Evolutionary conservation across 2,797 vertebrate genomes (phyloP), one percentile per base, ranked within the genome.

Genomic region (Anabacerthia variegaticeps): DNA sequence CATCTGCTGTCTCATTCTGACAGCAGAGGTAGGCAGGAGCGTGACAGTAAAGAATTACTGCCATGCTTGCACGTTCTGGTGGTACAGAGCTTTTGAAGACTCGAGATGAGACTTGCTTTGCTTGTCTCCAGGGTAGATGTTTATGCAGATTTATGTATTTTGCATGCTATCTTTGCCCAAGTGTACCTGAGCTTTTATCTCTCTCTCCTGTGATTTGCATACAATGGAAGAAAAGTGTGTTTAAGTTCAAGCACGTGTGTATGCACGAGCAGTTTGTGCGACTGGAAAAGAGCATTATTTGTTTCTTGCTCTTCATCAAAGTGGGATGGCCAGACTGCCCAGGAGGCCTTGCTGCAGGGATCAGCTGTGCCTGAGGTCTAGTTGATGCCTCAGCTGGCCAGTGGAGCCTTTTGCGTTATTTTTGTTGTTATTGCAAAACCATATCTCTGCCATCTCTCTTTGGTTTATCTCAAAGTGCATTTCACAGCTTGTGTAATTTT

Each of bases 1-100:
- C 94, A 96, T 56, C 49, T 86, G 48, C 65, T 91, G 74, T 81
- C 80, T 95, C 67, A 58, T 55, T 39, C 28, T 88, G 85, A 43
- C 6, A 4, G 91, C 92, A 93, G 88, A 78, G 51, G 65, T 85
- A 52, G 89, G 61, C 59, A 85, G 62, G 62, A 89, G 59, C 46
- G 74, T 66, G 73, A 93, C 79, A 74, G 71, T 34, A 39, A 84
- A 56, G 80, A 76, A 74, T 85, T 93, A 51, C 67, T 83, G 77
- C 80, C 19, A 0, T 87, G 86, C 61, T 48, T 88, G 88, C 82
- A 71, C 67, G 34, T 95, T 92, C 85, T 7, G 0, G 43, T 44
- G 34, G 27, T 41, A 44, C 49, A 59, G 62, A 88, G 80, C 61
- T 71, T 83, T 87, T 88, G 71, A 91, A 69, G 61, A n/a, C 49